These are phyloP conservation scores for Agrilus biguttatus DNA, from an alignment of 2,888 invertebrate species.

Conservation along the genomic window DNA sequence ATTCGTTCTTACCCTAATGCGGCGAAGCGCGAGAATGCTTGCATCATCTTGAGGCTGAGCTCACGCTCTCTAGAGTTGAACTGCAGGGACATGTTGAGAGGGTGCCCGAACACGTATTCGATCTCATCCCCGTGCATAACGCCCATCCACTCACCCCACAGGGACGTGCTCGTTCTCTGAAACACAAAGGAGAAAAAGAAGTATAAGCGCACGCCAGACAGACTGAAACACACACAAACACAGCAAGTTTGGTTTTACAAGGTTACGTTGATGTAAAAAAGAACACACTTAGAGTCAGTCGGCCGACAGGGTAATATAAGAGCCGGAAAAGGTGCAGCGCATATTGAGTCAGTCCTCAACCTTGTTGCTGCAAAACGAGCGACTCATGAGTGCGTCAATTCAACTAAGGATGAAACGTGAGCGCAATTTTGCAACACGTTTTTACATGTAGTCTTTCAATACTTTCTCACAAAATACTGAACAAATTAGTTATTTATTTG, in stretches of 20 bases:
- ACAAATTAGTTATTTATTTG: too few relatives aligned
- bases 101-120: constrained; percentile 94
- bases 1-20: constrained; percentile 68
- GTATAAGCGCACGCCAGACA: background rate
- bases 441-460: too few relatives aligned
- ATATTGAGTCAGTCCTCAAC: too few relatives aligned
- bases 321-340: too few relatives aligned
- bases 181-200: constrained; percentile 25
- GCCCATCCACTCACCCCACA: constrained; percentile 99
- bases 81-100: constrained; percentile 72
- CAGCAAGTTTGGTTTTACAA: background rate
- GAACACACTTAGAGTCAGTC: constrained; percentile 15
- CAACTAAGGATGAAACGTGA: too few relatives aligned
- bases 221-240: background rate
- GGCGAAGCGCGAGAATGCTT: constrained; percentile 85
- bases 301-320: background rate
- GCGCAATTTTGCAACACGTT: too few relatives aligned
- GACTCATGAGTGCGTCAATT: too few relatives aligned
- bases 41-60: constrained; percentile 83
- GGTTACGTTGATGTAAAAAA: background rate
- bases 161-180: constrained; percentile 78
- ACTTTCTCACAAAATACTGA: too few relatives aligned
- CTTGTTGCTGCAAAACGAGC: too few relatives aligned
- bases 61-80: constrained; percentile 78
- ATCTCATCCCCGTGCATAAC: constrained; percentile 98